These are phyloP conservation scores for Mastacembelus armatus DNA, from an alignment of 2,797 vertebrate species.

Conservation along the genomic window DNA sequence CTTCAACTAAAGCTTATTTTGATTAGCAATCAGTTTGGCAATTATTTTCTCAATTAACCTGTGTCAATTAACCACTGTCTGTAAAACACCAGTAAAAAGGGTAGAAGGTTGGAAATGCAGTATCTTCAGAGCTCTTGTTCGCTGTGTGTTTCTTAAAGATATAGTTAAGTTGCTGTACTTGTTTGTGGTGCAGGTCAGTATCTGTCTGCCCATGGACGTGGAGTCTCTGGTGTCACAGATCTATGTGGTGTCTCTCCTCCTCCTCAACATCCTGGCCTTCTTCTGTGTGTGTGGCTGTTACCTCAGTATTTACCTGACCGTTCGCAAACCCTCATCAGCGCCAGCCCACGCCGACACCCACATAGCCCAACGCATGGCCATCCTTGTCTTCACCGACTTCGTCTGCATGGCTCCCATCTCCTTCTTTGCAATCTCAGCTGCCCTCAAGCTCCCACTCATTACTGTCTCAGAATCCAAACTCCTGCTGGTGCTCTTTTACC, in stretches of 20 bases:
- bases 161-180: background rate
- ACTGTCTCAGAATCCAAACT: constrained; percentile 95
- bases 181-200: constrained; percentile 84
- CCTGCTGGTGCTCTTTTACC: constrained; percentile 95
- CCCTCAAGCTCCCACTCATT: constrained; percentile 94
- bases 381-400: constrained; percentile 97
- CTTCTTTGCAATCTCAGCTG: constrained; percentile 95
- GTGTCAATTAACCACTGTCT: no score
- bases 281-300: constrained; percentile 92
- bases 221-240: constrained; percentile 86
- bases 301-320: constrained; percentile 91
- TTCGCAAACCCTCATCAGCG: constrained; percentile 88
- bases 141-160: background rate
- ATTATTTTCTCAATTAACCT: no score
- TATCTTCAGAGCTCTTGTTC: background rate
- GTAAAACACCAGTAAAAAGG: no score
- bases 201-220: constrained; percentile 99
- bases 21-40: no score
- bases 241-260: constrained; percentile 89
- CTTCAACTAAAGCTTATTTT: no score
- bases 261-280: constrained; percentile 94
- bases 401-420: constrained; percentile 98
- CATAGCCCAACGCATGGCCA: constrained; percentile 95
- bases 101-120: background rate
- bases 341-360: constrained; percentile 90